phyloP scores from a whole-genome alignment of 1,140 invertebrate genomes.

The Sitobion miscanthi region DNA sequence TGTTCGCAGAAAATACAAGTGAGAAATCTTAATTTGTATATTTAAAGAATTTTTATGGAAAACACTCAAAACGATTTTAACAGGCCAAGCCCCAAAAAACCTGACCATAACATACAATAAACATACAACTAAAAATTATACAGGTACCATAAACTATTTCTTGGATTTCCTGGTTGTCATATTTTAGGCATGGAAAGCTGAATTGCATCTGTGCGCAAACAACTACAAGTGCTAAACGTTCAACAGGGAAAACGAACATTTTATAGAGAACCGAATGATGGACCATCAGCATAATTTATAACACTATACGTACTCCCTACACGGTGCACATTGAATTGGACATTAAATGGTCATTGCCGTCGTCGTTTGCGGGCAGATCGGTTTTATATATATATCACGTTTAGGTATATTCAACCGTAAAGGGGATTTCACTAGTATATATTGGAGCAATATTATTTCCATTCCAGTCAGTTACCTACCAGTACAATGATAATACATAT shows the following conservation, averaged over 20 bases:
- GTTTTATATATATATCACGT: neutral
- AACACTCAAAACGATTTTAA: too few species aligned
- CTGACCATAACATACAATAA: too few species aligned
- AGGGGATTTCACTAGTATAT: neutral
- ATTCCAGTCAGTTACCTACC: neutral
- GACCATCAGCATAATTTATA: neutral
- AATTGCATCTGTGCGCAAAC: neutral
- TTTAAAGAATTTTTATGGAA: too few species aligned
- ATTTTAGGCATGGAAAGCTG: neutral
- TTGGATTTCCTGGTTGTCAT: neutral
- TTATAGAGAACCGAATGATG: neutral
- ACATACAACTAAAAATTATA: too few species aligned
- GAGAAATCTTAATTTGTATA: too few species aligned
- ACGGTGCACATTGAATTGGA: neutral
- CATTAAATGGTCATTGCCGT: slow-evolving; percentile 1
- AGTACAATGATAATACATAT: neutral
- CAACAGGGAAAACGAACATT: neutral
- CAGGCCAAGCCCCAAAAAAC: too few species aligned
- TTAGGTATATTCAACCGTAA: neutral
- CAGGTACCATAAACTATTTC: too few species aligned
- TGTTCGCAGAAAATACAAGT: too few species aligned
- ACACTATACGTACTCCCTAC: neutral
- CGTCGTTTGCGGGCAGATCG: neutral
- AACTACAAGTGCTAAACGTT: neutral
- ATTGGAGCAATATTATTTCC: neutral